phyloP scores from a whole-genome alignment of 2,113 vertebrate genomes.

The Emydura subglobosa region DNA sequence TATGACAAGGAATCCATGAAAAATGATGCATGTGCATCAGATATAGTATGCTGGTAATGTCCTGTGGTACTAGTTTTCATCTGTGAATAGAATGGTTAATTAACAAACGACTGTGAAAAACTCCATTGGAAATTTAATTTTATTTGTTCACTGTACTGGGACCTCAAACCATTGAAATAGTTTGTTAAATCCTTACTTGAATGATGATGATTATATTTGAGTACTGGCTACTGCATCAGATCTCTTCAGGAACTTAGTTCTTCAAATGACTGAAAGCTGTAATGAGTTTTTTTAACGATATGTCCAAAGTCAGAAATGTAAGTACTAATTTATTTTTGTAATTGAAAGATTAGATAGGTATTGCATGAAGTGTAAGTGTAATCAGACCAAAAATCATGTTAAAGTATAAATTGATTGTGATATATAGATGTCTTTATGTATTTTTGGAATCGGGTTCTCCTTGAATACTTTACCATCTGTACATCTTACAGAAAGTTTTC shows the following conservation, averaged over 20 bases:
- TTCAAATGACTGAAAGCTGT: conserved; percentile 21
- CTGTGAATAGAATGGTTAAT: conserved; percentile 69
- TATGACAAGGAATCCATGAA: conserved; percentile 68
- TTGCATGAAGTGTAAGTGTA: neutral
- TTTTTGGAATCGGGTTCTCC: neutral
- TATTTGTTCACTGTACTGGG: conserved; percentile 63
- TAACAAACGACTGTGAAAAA: conserved; percentile 75
- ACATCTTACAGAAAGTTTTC: neutral
- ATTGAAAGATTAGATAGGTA: neutral
- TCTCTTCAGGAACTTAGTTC: neutral
- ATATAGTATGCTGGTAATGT: conserved; percentile 69
- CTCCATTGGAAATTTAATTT: conserved; percentile 74
- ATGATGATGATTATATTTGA: conserved; percentile 28
- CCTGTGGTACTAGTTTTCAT: conserved; percentile 57
- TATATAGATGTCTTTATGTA: neutral
- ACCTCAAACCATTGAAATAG: conserved; percentile 53
- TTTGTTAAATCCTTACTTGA: conserved; percentile 63
- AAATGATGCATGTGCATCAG: conserved; percentile 65
- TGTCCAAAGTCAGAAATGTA: neutral
- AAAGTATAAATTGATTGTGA: neutral
- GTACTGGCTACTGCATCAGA: neutral
- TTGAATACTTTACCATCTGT: neutral
- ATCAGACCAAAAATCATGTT: neutral
- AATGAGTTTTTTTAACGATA: neutral
- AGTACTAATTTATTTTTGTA: neutral